Base-by-base conservation (phyloP, 1,140 invertebrate species). In the Ericerus pela region DNA sequence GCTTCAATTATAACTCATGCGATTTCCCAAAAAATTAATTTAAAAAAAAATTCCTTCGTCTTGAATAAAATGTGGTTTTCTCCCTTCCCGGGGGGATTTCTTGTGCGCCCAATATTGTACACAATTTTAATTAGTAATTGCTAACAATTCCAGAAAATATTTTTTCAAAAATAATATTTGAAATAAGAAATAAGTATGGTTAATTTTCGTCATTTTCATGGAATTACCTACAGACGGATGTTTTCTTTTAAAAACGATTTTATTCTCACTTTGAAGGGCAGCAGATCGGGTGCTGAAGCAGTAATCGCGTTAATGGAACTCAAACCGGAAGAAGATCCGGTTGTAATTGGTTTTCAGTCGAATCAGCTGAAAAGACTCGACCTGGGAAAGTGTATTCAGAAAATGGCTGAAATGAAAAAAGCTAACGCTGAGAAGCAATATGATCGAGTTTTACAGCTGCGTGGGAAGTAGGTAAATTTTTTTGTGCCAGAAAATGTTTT, bases 281-380 rank as follows among this genome's bases (percentile, higher is more conserved):
- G 90, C 62, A 81, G 96, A 62, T 99, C 99, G 96, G 96, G 96
- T n/a, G 95, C 95, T 12, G 96, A 99, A 71, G 92, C 94, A 47
- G 95, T 97, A 0, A 78, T 98, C 74, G 95, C 95, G 33, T 69
- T 99, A 57, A 91, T 99, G 83, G 95, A 99, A 71, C 89, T 94
- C 10, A 88, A 82, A 0, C 79, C 84, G 1, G 82, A 87, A n/a
- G 87, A 89, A 0, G 86, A 91, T 66, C 83, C 96, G 0, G 92
- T 88, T 67, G 95, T 99, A 11, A 85, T 99, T 28, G 88, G 93
- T 1, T 73, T 99, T 47, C 92, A 96, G 66, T 94, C 95, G 24
- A 99, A 99, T 73, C 89, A 96, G 72, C 91, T 94, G 26, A 87
- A 98, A 2, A 77, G 94, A 55, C 78, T 98, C 43, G 93, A 93